A percentile compares a stretch with the other conserved stretches of the same genome.
These are phyloP conservation scores for Yponomeuta cagnagella DNA, from an alignment of 2,888 invertebrate genomes.

Conservation along the genomic window DNA sequence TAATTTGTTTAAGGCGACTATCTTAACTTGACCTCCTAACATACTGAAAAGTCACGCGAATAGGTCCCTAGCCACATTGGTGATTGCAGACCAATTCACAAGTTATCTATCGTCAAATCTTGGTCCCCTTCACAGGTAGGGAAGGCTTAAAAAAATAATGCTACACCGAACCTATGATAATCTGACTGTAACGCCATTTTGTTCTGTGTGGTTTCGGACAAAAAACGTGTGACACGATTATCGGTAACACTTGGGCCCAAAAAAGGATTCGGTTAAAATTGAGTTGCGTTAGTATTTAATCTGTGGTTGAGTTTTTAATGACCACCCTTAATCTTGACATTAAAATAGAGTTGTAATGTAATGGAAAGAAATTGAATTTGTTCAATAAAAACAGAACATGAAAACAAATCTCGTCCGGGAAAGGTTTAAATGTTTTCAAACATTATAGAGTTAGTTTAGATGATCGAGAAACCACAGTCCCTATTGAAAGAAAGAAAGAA, in stretches of 20 bases:
- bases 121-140: constrained; percentile 62
- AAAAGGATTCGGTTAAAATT: constrained; percentile 28
- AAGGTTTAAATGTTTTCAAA: no score
- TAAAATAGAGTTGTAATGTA: background rate
- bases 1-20: constrained; percentile 56
- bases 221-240: constrained; percentile 75
- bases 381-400: no score
- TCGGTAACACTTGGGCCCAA: constrained; percentile 56
- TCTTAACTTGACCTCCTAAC: constrained; percentile 25
- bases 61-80: constrained; percentile 38
- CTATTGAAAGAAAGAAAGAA: no score
- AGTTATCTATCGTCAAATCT: constrained; percentile 48
- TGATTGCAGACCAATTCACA: constrained; percentile 41
- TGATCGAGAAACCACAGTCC: no score
- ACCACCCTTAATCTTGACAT: background rate
- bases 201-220: constrained; percentile 71
- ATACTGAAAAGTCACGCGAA: background rate
- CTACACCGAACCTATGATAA: constrained; percentile 69
- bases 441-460: no score
- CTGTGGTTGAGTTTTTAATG: background rate
- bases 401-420: no score
- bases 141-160: constrained; percentile 64
- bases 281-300: background rate
- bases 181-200: constrained; percentile 75
- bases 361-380: background rate